Conservation (phyloP, 2,797 vertebrate genomes). For the Allochrocebus solatus region DNA sequence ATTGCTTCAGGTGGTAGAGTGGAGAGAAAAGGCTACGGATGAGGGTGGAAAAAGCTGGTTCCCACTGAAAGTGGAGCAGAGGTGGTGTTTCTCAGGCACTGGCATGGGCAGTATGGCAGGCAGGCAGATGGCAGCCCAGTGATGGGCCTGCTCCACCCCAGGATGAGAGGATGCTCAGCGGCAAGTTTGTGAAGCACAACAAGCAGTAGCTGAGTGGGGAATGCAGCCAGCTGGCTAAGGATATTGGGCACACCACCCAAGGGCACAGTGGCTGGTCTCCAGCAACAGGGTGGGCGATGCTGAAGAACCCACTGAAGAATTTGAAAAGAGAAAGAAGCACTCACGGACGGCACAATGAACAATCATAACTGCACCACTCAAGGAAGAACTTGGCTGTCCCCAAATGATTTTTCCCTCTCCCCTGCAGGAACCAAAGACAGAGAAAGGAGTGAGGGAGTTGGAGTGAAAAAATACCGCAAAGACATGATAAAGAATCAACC, state of each 20-base stretch:
- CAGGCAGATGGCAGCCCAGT: neutral
- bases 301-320: neutral
- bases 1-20: neutral
- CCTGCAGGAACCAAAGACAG: neutral
- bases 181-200: neutral
- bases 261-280: neutral
- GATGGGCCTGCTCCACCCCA: neutral
- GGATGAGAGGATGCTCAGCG: neutral
- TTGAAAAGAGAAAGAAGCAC: neutral
- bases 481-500: neutral
- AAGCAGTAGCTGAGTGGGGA: neutral
- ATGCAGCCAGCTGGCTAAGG: neutral
- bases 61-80: neutral
- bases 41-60: neutral
- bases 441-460: neutral
- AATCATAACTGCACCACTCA: neutral
- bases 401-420: neutral
- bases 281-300: no score
- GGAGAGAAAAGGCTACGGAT: neutral
- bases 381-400: neutral
- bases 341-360: neutral
- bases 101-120: neutral
- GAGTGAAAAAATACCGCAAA: neutral
- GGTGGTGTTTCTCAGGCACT: fast-evolving
- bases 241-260: neutral